Conservation (phyloP, 2,888 invertebrate genomes). For the Eurytoma adleriae region DNA sequence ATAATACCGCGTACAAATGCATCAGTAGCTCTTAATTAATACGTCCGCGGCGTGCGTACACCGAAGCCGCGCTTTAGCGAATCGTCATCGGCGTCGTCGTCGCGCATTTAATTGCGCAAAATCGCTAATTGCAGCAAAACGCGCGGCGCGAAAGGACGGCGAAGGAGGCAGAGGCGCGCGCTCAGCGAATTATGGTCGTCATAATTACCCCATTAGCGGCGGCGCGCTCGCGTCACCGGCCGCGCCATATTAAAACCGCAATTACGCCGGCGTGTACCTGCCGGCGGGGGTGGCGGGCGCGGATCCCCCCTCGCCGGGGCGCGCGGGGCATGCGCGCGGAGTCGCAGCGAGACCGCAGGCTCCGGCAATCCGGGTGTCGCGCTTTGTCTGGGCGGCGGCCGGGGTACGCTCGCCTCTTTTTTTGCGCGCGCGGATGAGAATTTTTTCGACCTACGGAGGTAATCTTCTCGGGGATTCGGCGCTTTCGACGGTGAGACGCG, state of each 20-base stretch:
- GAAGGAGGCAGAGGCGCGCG: conserved; percentile 5
- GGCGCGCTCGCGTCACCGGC: conserved; percentile 5
- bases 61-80: conserved; percentile 40
- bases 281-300: not conserved
- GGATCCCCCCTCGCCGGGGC: too few relatives aligned
- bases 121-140: conserved; percentile 54
- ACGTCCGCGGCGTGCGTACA: conserved; percentile 7
- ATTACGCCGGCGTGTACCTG: conserved; percentile 45
- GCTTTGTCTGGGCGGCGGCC: too few relatives aligned
- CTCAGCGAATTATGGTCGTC: conserved; percentile 60
- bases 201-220: conserved; percentile 64
- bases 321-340: not conserved
- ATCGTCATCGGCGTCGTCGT: conserved; percentile 1
- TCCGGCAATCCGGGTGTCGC: conserved; percentile 31
- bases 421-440: too few relatives aligned
- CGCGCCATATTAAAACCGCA: conserved; percentile 56
- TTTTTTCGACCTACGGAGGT: too few relatives aligned
- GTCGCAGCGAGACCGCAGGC: conserved; percentile 28
- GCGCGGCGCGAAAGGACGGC: conserved; percentile 2
- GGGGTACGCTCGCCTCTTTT: too few relatives aligned
- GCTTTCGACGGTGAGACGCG: too few relatives aligned
- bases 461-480: too few relatives aligned
- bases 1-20: not conserved
- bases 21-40: conserved; percentile 52
- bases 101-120: conserved; percentile 49